phyloP scores from a whole-genome alignment of 2,888 invertebrate genomes.

The Drosophila tripunctata region DNA sequence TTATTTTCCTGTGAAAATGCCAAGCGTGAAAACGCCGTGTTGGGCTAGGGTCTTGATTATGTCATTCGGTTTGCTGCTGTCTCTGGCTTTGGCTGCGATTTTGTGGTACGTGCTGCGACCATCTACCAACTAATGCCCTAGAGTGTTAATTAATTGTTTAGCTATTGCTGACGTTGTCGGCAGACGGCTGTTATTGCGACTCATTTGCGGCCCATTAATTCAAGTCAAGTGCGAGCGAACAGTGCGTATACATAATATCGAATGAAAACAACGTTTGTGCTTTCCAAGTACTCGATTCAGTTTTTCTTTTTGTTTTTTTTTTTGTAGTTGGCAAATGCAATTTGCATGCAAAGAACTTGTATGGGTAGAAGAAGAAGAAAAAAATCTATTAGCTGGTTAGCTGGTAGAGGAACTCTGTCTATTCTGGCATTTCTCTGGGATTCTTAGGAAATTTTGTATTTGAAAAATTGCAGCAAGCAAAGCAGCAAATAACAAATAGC shows the following conservation, averaged over 20 bases:
- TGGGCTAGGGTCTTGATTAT: constrained; percentile 36
- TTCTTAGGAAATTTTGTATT: constrained; percentile 30
- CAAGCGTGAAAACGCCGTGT: constrained; percentile 18
- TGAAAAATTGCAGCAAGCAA: constrained; percentile 56
- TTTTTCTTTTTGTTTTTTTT: background rate
- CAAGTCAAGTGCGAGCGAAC: constrained; percentile 16
- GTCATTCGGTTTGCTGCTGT: constrained; percentile 14
- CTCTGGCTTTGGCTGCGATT: constrained; percentile 14
- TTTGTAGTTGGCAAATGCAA: constrained; percentile 14
- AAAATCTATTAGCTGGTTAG: constrained; percentile 63
- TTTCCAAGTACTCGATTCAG: constrained; percentile 7
- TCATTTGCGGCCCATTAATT: constrained; percentile 18
- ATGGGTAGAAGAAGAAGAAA: no score
- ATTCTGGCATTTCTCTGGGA: constrained; percentile 13
- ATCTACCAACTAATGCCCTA: constrained; percentile 27
- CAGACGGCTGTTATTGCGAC: constrained; percentile 3
- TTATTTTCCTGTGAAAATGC: constrained; percentile 11
- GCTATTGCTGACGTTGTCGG: constrained; percentile 26
- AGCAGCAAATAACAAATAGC: constrained; percentile 65
- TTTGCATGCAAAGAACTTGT: constrained; percentile 52
- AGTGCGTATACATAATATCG: constrained; percentile 66
- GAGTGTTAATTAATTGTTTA: constrained; percentile 63
- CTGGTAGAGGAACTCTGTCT: constrained; percentile 31
- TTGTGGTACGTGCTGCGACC: constrained; percentile 58
- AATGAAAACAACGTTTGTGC: constrained; percentile 18